Conservation (phyloP, 2,888 invertebrate species). For the Scaptomyza caliginosa region DNA sequence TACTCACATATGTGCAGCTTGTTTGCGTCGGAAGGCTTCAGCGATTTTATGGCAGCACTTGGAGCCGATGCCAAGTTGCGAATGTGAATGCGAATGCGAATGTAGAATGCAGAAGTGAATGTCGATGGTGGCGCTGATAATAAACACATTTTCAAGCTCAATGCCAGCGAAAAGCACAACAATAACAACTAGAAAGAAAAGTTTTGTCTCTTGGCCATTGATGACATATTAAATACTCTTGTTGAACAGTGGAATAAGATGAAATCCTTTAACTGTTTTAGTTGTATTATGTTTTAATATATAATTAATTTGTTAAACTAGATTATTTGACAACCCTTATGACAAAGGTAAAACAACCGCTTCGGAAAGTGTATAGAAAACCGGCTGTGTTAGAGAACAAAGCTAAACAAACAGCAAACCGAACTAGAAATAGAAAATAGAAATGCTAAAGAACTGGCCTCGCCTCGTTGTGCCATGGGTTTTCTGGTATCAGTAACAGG, state of each 20-base stretch:
- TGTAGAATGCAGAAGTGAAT: neutral
- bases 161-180: conserved; percentile 58
- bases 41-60: conserved; percentile 78
- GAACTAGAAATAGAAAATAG: conserved; percentile 60
- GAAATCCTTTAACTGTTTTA: too few species aligned
- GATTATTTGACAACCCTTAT: neutral
- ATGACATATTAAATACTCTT: neutral
- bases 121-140: conserved; percentile 49
- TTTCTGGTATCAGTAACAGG: conserved; percentile 7
- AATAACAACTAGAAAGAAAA: conserved; percentile 13
- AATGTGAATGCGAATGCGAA: conserved; percentile 8
- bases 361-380: conserved; percentile 1
- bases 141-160: conserved; percentile 80
- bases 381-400: conserved; percentile 53
- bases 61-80: conserved; percentile 35
- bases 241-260: neutral
- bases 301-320: too few species aligned
- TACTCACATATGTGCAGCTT: conserved; percentile 50
- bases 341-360: neutral
- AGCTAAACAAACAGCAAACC: conserved; percentile 44
- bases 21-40: conserved; percentile 69
- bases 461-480: conserved; percentile 6
- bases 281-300: too few species aligned
- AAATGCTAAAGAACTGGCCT: conserved; percentile 66
- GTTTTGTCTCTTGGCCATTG: neutral